Percentiles rank a stretch among this genome's conserved stretches.
Conservation (phyloP, 2,113 vertebrate genomes). For the Oplegnathus fasciatus region DNA sequence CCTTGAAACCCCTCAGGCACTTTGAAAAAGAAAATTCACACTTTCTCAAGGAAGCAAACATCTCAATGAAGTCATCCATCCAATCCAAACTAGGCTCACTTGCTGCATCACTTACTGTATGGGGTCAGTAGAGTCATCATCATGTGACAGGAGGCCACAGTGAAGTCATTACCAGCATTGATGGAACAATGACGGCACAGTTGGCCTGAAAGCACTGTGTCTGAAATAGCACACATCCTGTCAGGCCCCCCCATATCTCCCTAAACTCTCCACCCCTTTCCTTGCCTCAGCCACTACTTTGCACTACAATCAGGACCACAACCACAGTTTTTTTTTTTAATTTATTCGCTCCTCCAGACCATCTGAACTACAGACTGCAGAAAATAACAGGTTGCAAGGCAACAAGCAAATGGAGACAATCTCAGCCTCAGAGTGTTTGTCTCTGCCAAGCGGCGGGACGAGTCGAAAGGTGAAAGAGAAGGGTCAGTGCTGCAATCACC, state of each 20-base stretch:
- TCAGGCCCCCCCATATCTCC: conserved; percentile 5
- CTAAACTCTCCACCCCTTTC: conserved; percentile 14
- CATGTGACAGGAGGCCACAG: conserved; percentile 72
- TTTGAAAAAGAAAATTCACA: not conserved
- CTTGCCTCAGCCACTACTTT: conserved; percentile 20
- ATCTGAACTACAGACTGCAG: conserved; percentile 28
- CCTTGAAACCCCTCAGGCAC: not conserved
- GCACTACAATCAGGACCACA: conserved; percentile 15
- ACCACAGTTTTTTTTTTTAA: not conserved
- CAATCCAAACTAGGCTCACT: conserved; percentile 20
- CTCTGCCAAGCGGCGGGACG: conserved; percentile 23
- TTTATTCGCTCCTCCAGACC: conserved; percentile 15
- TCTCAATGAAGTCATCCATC: conserved; percentile 23
- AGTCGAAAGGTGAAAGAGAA: conserved; percentile 49
- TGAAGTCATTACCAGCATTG: conserved; percentile 75
- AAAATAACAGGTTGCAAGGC: conserved; percentile 61
- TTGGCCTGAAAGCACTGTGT: conserved; percentile 49
- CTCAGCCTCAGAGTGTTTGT: conserved; percentile 44
- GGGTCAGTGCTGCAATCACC: conserved; percentile 54
- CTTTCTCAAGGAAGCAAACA: conserved; percentile 25
- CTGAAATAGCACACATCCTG: conserved; percentile 78
- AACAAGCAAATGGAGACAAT: conserved; percentile 49
- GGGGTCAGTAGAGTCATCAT: conserved; percentile 34
- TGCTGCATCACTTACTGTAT: conserved; percentile 62
- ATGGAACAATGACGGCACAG: conserved; percentile 80